Conservation (phyloP, 2,113 vertebrate species). For the Poeciliopsis occidentalis region DNA sequence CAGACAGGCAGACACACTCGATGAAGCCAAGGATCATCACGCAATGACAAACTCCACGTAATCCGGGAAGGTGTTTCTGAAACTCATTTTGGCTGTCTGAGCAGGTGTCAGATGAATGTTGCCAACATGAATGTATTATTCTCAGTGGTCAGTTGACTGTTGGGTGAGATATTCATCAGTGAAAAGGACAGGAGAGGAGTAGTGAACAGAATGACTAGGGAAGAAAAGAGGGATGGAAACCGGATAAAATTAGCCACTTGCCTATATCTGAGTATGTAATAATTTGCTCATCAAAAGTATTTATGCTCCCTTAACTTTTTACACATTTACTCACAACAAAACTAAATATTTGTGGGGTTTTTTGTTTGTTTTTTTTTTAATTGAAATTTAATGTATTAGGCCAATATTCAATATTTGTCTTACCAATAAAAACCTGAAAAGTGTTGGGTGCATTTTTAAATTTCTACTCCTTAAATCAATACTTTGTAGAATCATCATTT, state of each 20-base stretch:
- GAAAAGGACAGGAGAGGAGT: slow-evolving; percentile 6
- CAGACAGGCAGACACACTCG: slow-evolving; percentile 53
- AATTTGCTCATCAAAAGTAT: slow-evolving; percentile 15
- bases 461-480: too few relatives aligned
- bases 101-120: slow-evolving; percentile 44
- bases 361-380: too few relatives aligned
- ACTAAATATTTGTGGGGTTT: too few relatives aligned
- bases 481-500: too few relatives aligned
- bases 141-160: slow-evolving; percentile 44
- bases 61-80: slow-evolving; percentile 62
- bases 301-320: too few relatives aligned
- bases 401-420: too few relatives aligned
- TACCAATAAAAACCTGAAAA: too few relatives aligned
- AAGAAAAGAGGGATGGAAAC: background rate
- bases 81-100: slow-evolving; percentile 60
- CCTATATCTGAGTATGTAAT: slow-evolving; percentile 22
- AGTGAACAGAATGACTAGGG: slow-evolving; percentile 10
- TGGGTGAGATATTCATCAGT: slow-evolving; percentile 18
- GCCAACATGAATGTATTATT: slow-evolving; percentile 56
- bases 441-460: too few relatives aligned
- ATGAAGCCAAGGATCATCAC: slow-evolving; percentile 56
- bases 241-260: slow-evolving; percentile 11
- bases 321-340: too few relatives aligned
- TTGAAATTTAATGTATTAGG: too few relatives aligned
- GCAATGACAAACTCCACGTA: slow-evolving; percentile 52